Evolutionary conservation across 2,888 invertebrate genomes (phyloP), one percentile per base, ranked within the genome.

Genomic region (Caenorhabditis panamensis): DNA sequence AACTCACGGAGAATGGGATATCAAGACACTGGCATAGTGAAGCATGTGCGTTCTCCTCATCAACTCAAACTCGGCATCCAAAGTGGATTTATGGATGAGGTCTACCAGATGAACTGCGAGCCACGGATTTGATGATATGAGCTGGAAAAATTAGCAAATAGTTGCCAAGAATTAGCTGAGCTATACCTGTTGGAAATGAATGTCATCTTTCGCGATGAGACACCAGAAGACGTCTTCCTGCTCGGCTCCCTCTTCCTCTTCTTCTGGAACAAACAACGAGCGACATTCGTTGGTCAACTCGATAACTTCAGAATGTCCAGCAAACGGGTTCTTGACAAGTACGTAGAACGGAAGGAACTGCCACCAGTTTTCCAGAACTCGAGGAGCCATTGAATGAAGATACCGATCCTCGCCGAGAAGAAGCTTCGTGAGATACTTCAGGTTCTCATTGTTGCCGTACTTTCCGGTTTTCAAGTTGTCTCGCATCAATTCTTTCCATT

Each of bases 61-160:
- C 13, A 58, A 71, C 1, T 67, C 68, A 63, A 66, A 71, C 28
- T 64, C 77, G 20, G 78, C 66, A 66, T 72, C 77, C 41, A 56
- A 44, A 22, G 68, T 73, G 11, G 66, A 62, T 37, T 75, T 82
- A 26, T 80, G 68, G 54, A 83, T 80, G 13, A 81, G 69, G 63
- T 85, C 85, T 20, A 85, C 78, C 1, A 85, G 64, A 61, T 85
- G 85, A 24, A 85, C 71, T 4, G 83, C 76, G 4, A 85, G 54
- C 85, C 85, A 85, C 13, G 83, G 83, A 68, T 85, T 85, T 2
- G 78, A 54, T 8, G 76, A 44, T 20, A 84, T 67, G 18, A 71
- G 44, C 82, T 83, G 54, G 20, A 80, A 44, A 58, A 31, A 6
- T 53, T 9, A 9, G 49, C 18, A 26, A 37, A 41, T 28, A 24